Evolutionary conservation across 2,113 vertebrate genomes (phyloP), one percentile per base, ranked within the genome.

Genomic region (Aphyosemion australe): DNA sequence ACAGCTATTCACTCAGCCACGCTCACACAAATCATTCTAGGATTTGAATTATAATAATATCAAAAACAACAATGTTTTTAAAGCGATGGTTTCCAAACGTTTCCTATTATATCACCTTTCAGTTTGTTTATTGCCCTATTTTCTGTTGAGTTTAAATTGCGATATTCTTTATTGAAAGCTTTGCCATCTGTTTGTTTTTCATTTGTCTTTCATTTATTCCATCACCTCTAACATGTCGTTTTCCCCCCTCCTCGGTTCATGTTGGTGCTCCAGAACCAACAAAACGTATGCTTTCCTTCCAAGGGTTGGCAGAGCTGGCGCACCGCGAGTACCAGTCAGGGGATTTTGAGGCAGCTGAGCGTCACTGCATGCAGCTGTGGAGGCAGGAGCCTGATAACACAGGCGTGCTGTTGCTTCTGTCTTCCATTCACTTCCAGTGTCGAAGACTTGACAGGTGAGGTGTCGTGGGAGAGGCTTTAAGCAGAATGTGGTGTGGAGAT

Each of bases 211-310:
- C 90, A 91, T 81, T 89, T 93, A 93, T 90, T 94, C 91, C 93
- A 92, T 96, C 94, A 86, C 83, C 87, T 95, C 95, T 98, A 97
- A 99, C 93, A 86, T 97, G 93, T 95, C 95, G 92, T 95, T 95
- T 95, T 87, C 92, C 93, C 53, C 92, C 91, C 87, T 80, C 77
- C 77, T 87, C 89, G 93, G 93, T 93, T 94, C 95, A 94, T 95
- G 94, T 96, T 96, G 96, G 94, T 97, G 90, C 95, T 95, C 94
- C 95, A 97, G 96, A 98, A 98, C 95, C 95, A 94, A 98, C 95
- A 93, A 98, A 98, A 98, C 95, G 92, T 98, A 94, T 98, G 92
- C 97, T 99, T 98, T 99, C 96, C 94, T 99, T 98, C 96, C 96
- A 99, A 99, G 97, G 97, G 95, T 95, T 99, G 95, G 97, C 97